Conservation (phyloP, 2,888 invertebrate genomes). For the Escarpia spicata region DNA sequence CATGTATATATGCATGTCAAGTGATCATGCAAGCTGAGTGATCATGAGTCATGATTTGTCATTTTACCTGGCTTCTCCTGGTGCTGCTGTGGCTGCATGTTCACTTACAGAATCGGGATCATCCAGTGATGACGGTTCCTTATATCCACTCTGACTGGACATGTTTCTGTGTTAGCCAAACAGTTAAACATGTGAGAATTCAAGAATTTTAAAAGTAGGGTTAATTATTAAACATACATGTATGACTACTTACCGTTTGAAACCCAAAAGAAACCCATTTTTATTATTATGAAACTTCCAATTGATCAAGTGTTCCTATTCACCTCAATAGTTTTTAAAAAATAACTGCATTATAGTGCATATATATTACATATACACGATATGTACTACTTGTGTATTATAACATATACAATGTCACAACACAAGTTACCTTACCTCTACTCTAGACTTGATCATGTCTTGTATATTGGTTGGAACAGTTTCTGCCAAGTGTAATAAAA, state of each 20-base stretch:
- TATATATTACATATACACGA: too few relatives aligned
- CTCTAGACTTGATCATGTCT: too few relatives aligned
- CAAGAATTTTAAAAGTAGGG: not conserved
- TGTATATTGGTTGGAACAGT: too few relatives aligned
- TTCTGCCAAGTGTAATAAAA: too few relatives aligned
- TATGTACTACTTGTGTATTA: too few relatives aligned
- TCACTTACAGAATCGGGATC: not conserved
- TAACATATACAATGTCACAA: too few relatives aligned
- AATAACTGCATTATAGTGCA: not conserved
- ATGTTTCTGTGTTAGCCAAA: constrained; percentile 2
- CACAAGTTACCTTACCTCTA: too few relatives aligned
- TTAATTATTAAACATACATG: not conserved
- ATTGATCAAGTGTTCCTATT: not conserved
- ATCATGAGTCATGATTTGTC: not conserved
- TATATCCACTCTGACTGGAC: not conserved
- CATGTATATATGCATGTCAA: not conserved
- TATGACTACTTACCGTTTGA: not conserved
- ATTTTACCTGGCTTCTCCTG: constrained; percentile 1
- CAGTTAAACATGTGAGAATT: not conserved
- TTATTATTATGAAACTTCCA: not conserved
- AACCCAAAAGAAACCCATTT: not conserved
- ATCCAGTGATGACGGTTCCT: not conserved
- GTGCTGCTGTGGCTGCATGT: not conserved
- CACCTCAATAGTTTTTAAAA: not conserved
- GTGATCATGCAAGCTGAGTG: not conserved